phyloP scores from a whole-genome alignment of 23 tunicate species.

The Clavelina lepadiformis region DNA sequence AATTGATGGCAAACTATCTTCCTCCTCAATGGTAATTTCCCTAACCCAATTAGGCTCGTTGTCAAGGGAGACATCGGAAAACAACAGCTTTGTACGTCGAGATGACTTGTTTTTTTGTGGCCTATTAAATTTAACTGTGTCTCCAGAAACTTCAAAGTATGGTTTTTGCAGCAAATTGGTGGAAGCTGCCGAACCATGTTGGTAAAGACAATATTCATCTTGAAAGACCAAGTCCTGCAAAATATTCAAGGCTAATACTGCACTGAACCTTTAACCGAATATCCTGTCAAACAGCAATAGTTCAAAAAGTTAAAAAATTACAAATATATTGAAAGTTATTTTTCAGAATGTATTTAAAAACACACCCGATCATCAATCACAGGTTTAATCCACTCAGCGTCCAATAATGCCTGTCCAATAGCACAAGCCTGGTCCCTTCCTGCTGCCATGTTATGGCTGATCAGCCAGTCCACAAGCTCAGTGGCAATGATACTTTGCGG shows the following conservation, averaged over 20 bases:
- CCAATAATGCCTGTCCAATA: conserved; percentile 73
- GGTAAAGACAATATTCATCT: conserved; percentile 63
- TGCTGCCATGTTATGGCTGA: conserved; percentile 22
- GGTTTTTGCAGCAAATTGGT: neutral
- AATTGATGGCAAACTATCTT: neutral
- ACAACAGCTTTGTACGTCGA: neutral
- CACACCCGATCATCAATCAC: conserved; percentile 46
- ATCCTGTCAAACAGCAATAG: too few species aligned
- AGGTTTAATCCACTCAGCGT: conserved; percentile 56
- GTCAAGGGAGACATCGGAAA: conserved; percentile 22
- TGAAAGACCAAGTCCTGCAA: conserved; percentile 48
- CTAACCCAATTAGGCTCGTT: conserved; percentile 83
- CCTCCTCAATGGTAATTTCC: conserved; percentile 53
- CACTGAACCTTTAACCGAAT: too few species aligned
- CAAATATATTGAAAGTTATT: too few species aligned
- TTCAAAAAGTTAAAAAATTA: too few species aligned
- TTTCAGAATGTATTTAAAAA: neutral
- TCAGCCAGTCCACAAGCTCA: conserved; percentile 81
- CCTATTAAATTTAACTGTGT: too few species aligned
- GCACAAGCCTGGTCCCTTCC: conserved; percentile 66
- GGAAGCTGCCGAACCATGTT: conserved; percentile 10
- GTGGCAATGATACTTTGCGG: conserved; percentile 46
- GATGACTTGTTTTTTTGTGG: neutral
- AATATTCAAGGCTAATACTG: too few species aligned
- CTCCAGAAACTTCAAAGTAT: neutral